Evolutionary conservation across 2,888 invertebrate genomes (phyloP).

Genomic region (Aspidiotus destructor): DNA sequence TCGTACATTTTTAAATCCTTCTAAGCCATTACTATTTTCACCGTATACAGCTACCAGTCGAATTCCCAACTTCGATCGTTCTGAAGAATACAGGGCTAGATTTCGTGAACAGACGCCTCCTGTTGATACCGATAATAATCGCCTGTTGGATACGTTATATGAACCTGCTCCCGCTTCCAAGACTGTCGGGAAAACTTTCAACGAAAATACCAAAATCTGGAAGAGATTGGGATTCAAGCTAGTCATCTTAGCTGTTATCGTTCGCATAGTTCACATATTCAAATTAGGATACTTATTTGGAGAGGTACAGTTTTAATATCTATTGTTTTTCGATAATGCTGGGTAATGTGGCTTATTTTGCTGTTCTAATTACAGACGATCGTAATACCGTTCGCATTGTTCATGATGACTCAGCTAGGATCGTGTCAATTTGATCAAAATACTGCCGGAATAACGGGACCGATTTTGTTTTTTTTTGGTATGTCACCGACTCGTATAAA

Average conservation of each 20-base stretch:
- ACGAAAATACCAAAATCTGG: constrained; percentile 14
- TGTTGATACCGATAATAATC: not conserved
- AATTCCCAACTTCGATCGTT: too few relatives aligned
- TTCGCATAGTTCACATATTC: constrained; percentile 23
- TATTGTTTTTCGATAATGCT: not conserved
- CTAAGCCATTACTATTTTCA: too few relatives aligned
- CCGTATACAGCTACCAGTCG: too few relatives aligned
- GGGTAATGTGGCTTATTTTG: not conserved
- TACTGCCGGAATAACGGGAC: constrained; percentile 18
- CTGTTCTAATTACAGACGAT: constrained; percentile 14
- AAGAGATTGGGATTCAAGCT: constrained; percentile 27
- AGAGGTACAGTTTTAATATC: constrained; percentile 10
- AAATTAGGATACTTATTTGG: constrained; percentile 26
- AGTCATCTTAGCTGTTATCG: constrained; percentile 16
- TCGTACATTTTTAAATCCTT: too few relatives aligned
- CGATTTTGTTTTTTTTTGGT: constrained; percentile 20
- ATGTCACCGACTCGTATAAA: constrained; percentile 16
- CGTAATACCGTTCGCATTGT: constrained; percentile 22
- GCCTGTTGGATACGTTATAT: not conserved
- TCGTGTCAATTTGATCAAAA: constrained; percentile 26
- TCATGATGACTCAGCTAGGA: constrained; percentile 27
- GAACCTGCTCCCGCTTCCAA: not conserved
- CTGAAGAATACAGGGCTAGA: too few relatives aligned
- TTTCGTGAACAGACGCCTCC: too few relatives aligned
- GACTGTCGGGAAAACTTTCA: too few relatives aligned